Evolutionary conservation across 2,888 invertebrate species (phyloP).

Genomic region (Glaucopsyche alexis): DNA sequence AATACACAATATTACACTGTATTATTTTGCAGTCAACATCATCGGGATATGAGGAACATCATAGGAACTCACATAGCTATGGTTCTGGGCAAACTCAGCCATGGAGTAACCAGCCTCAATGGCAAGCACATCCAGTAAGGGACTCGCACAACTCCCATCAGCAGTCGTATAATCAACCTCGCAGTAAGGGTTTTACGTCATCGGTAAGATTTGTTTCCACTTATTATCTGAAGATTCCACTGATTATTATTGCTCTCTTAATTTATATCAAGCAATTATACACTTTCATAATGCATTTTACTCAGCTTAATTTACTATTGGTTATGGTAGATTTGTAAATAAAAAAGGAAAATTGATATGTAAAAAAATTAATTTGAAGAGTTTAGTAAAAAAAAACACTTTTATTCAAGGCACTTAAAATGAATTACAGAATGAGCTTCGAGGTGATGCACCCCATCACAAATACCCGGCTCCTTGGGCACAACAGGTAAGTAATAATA

Average conservation of each 20-base stretch:
- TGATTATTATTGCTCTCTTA: too few relatives aligned
- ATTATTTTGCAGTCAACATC: background rate
- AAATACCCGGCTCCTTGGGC: background rate
- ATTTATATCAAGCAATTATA: too few relatives aligned
- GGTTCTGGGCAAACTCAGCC: background rate
- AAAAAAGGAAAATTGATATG: too few relatives aligned
- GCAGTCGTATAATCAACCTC: background rate
- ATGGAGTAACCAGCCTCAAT: background rate
- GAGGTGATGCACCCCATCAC: background rate
- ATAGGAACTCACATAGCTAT: background rate
- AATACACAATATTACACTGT: too few relatives aligned
- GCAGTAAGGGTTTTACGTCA: background rate
- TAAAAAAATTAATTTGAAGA: too few relatives aligned
- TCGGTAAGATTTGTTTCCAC: background rate
- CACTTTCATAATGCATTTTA: too few relatives aligned
- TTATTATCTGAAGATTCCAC: too few relatives aligned
- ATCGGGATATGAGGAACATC: background rate
- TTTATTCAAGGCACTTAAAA: background rate
- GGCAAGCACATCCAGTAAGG: constrained; percentile 1
- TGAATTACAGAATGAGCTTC: background rate
- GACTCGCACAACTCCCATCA: background rate
- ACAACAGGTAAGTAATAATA: background rate
- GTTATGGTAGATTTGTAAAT: too few relatives aligned
- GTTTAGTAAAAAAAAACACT: background rate
- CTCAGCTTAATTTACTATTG: too few relatives aligned